Base-by-base conservation (phyloP, 2,888 invertebrate genomes). In the Drosophila yooni region DNA sequence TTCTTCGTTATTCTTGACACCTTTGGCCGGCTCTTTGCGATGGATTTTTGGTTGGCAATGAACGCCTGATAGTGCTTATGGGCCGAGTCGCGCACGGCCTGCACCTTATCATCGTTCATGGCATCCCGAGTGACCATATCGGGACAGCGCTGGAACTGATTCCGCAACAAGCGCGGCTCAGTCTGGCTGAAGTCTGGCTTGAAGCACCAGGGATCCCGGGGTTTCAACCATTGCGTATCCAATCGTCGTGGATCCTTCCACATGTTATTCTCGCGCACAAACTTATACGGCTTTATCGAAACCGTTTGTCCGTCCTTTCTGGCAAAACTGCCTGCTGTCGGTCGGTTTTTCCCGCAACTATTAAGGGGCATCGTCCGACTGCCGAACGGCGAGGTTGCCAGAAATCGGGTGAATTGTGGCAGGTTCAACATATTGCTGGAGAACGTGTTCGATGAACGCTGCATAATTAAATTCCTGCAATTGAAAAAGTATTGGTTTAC, bases 131-230 rank as follows among this genome's bases (percentile, higher is more conserved):
- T 72, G 0, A 21, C 1, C 21, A 21, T 21, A 25, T 87, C 87
- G 3, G 85, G 87, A 27, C 83, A 77, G 31, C 85, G 84, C 76
- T 79, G 71, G 21, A 81, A 86, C 15, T 76, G 80, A 15, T 71
- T 68, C 5, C 83, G 74, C 66, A 85, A 7, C 8, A 70, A 31
- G 0, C 48, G 31, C 3, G 84, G 85, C 50, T 82, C 82, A 0
- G 78, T 82, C 5, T 66, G 74, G 1, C 59, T 52, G 33, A 86
- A 86, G 48, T 87, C 83, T 2, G 86, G 85, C 25, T 65, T 69
- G 7, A 76, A 79, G 21, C 68, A 60, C 0, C 10, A 0, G 0
- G 81, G 72, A 61, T 83, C 80, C 1, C 59, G 61, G 0, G 83
- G 54, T 27, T 65, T 54, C 10, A 83, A 53, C 87, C 84, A 86